These are phyloP conservation scores for Epicauta chinensis DNA, from an alignment of 1,140 invertebrate genomes.

Conservation along the genomic window DNA sequence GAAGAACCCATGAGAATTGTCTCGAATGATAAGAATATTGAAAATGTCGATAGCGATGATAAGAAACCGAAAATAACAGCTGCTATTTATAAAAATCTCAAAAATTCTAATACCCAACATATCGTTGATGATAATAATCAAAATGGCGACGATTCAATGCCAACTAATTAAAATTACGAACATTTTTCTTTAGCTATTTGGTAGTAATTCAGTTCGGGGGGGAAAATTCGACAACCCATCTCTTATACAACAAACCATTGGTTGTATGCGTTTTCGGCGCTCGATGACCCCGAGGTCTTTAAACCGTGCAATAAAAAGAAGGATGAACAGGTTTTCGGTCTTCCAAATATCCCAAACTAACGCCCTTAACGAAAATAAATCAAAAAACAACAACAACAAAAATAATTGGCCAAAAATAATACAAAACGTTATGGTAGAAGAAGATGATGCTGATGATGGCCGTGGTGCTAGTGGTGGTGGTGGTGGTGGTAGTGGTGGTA, in stretches of 20 bases:
- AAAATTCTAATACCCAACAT: not conserved
- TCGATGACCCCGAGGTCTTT: slow-evolving; percentile 28
- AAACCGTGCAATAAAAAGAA: slow-evolving; percentile 19
- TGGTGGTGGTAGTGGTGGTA: too few relatives aligned
- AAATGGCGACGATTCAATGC: too few relatives aligned
- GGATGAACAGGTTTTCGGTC: slow-evolving; percentile 26
- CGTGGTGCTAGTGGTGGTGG: too few relatives aligned
- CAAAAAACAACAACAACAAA: slow-evolving; percentile 23
- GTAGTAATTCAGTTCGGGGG: too few relatives aligned
- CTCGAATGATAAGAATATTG: slow-evolving; percentile 10
- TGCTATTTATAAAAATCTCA: slow-evolving; percentile 53
- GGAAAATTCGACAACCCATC: too few relatives aligned
- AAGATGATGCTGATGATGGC: too few relatives aligned
- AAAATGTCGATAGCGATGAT: too few relatives aligned
- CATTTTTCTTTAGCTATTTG: too few relatives aligned
- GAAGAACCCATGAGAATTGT: slow-evolving; percentile 43
- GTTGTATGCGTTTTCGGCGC: not conserved
- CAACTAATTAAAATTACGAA: too few relatives aligned
- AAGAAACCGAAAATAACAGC: slow-evolving; percentile 55
- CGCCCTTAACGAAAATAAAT: slow-evolving; percentile 16
- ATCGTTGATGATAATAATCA: too few relatives aligned
- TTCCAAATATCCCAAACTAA: slow-evolving; percentile 27
- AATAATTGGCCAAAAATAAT: slow-evolving; percentile 3
- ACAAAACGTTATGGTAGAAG: not conserved
- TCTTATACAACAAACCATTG: too few relatives aligned